Conservation (phyloP, 2,888 invertebrate genomes). For the Dermolepida albohirtum region DNA sequence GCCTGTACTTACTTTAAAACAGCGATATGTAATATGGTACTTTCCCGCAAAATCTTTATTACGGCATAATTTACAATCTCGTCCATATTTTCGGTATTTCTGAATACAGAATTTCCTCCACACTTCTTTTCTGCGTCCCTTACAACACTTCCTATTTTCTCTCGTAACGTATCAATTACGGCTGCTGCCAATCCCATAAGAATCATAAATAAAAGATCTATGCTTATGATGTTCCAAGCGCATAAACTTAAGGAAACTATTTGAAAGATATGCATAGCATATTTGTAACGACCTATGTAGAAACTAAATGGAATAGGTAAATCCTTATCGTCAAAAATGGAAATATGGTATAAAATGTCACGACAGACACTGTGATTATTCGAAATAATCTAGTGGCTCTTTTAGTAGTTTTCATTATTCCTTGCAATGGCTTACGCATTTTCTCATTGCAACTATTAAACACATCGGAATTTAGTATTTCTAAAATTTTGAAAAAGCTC, state of each 20-base stretch:
- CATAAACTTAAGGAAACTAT: background rate
- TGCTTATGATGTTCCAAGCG: constrained; percentile 30
- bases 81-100: background rate
- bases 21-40: constrained; percentile 24
- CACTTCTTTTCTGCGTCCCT: background rate
- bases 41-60: constrained; percentile 10
- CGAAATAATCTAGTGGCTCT: constrained; percentile 10
- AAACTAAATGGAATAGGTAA: constrained; percentile 31
- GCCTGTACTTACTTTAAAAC: constrained; percentile 27
- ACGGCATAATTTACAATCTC: background rate
- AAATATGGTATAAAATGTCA: constrained; percentile 30
- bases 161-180: constrained; percentile 27
- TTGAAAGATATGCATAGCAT: constrained; percentile 34
- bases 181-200: constrained; percentile 25
- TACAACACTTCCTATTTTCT: constrained; percentile 2
- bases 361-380: background rate
- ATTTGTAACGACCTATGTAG: constrained; percentile 20
- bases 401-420: constrained; percentile 11
- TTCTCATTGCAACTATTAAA: constrained; percentile 27
- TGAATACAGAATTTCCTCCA: background rate
- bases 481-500: constrained; percentile 23
- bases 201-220: constrained; percentile 26
- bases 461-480: constrained; percentile 29
- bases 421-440: constrained; percentile 27
- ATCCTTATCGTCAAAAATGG: constrained; percentile 28